Base-by-base conservation (phyloP, 2,113 vertebrate species). In the Jacana jacana region DNA sequence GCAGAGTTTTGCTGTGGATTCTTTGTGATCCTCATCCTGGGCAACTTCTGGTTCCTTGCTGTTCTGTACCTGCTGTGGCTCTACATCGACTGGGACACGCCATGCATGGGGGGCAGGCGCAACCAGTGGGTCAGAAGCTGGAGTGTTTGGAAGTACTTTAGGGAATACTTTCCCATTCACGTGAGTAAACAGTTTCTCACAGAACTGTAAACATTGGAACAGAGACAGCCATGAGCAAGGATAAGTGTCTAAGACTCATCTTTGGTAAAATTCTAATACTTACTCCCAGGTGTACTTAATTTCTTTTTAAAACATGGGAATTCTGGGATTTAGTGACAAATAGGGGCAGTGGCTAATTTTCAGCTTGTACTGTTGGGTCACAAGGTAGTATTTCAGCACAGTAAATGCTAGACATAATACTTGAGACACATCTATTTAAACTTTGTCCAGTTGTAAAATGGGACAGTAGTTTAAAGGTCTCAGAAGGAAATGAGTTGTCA, bases 91-190 rank as follows among this genome's bases (percentile, higher is more conserved):
- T 98, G 98, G 98, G 96, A 95, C 76, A 99, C 99, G 0, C 99
- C 99, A 11, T 95, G 95, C 46, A 84, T 81, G 6, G 99, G 99
- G 49, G 99, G 99, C 80, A 98, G 99, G 19, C 97, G 98, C 46
- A 99, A 72, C 22, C 83, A 96, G 3, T 99, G 98, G 99, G 52
- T 99, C 87, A 97, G 98, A 69, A 97, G 46, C 85, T 99, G 99
- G 98, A 94, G 60, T 1, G 2, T 99, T 16, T 99, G 99, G 99
- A 98, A 82, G 31, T 95, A 98, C 92, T 99, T 99, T 93, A 98
- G 97, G 64, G 98, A 99, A 84, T 99, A 99, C 94, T 99, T 99
- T 93, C 99, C 99, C 20, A 97, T 99, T 63, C 97, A 93, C 1
- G 99, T 99, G 97, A 98, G 98, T 98, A 90, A 75, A 91, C 42